A percentile compares a stretch with the other conserved stretches of the same genome.
Evolutionary conservation across 2,797 vertebrate genomes (phyloP).

Genomic region (Pyrocephalus nanus): DNA sequence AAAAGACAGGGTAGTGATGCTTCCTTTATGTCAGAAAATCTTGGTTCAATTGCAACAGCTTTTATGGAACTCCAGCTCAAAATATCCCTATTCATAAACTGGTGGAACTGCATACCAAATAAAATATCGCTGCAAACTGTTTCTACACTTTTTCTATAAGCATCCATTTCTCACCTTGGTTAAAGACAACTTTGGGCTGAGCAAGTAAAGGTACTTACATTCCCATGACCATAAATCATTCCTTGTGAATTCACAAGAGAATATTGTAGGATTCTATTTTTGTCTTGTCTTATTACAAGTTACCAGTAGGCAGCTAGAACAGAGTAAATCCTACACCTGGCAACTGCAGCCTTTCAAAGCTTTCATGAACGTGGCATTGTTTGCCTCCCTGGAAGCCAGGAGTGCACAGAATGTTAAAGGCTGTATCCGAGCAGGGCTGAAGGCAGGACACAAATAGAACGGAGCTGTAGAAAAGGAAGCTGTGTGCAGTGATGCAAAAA

Average conservation of each 20-base stretch:
- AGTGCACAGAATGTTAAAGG: constrained; percentile 47
- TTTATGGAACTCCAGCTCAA: neutral
- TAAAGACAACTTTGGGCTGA: neutral
- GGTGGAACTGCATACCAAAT: neutral
- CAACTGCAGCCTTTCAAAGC: constrained; percentile 15
- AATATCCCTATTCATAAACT: neutral
- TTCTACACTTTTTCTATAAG: neutral
- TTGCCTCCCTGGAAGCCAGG: neutral
- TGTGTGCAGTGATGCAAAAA: constrained; percentile 55
- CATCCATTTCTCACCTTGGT: constrained; percentile 14
- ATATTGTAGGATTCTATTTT: neutral
- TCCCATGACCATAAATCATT: neutral
- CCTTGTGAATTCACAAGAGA: neutral
- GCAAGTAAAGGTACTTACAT: neutral
- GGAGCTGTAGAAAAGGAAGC: neutral
- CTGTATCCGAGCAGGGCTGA: neutral
- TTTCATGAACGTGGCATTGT: constrained; percentile 1
- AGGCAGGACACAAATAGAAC: constrained; percentile 39
- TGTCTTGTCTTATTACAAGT: neutral
- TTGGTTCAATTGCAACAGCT: neutral
- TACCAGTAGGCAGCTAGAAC: neutral
- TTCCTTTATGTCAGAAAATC: neutral
- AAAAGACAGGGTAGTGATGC: neutral
- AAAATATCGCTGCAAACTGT: neutral
- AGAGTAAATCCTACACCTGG: constrained; percentile 48